Conservation (phyloP, 2,113 vertebrate genomes). For the Trematomus loennbergii region DNA sequence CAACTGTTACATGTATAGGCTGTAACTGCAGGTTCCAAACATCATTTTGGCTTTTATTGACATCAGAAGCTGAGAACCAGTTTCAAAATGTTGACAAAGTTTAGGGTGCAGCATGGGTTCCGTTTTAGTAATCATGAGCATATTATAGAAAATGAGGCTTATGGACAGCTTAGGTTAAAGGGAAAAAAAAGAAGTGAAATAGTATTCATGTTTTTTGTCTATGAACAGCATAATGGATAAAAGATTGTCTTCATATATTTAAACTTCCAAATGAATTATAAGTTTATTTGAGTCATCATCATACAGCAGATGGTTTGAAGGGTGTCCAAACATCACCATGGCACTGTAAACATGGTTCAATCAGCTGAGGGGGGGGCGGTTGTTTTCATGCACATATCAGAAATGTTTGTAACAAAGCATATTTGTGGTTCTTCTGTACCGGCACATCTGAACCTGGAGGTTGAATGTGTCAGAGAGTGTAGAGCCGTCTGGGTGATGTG, state of each 20-base stretch:
- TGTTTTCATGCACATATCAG: constrained; percentile 7
- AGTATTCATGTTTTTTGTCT: too few species aligned
- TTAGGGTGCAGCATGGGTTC: not conserved
- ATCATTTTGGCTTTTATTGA: not conserved
- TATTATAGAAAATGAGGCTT: not conserved
- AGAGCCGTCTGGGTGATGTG: constrained; percentile 11
- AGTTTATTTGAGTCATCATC: not conserved
- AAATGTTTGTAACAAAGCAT: constrained; percentile 18
- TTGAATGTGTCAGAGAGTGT: constrained; percentile 11
- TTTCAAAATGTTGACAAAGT: not conserved
- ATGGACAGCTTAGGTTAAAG: not conserved
- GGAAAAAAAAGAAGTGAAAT: too few species aligned
- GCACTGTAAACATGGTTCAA: not conserved
- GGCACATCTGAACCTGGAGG: not conserved
- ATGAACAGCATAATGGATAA: not conserved
- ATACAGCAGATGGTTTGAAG: not conserved
- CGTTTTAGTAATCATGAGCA: not conserved
- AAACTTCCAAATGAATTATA: not conserved
- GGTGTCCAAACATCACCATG: not conserved
- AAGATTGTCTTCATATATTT: not conserved
- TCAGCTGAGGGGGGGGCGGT: not conserved
- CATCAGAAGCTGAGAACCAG: not conserved
- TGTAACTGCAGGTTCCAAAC: not conserved
- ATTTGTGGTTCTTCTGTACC: not conserved
- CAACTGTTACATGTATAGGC: not conserved